A percentile compares a stretch with the other conserved stretches of the same genome.
Conservation (phyloP, 2,797 vertebrate species). For the Pipistrellus pygmaeus region DNA sequence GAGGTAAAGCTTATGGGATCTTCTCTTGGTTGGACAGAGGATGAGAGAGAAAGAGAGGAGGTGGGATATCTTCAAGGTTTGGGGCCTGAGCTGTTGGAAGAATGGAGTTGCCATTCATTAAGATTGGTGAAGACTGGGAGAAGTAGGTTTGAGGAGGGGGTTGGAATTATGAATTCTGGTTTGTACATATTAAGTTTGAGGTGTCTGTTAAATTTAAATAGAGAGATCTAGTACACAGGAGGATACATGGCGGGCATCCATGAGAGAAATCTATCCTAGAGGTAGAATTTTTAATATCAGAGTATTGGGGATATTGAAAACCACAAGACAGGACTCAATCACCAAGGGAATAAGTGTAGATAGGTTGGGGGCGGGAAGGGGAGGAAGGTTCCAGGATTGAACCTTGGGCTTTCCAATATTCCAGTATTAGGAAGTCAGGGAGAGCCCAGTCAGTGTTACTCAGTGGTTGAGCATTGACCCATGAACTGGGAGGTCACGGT, state of each 20-base stretch:
- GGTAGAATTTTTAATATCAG: slow-evolving; percentile 1
- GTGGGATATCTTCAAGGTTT: not conserved
- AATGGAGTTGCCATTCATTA: not conserved
- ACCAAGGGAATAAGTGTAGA: not conserved
- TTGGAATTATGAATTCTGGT: not conserved
- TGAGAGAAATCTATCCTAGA: not conserved
- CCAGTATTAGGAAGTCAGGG: not conserved
- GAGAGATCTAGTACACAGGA: not conserved
- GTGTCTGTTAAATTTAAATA: not conserved
- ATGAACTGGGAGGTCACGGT: not conserved
- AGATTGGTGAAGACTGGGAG: not conserved
- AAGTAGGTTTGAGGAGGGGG: not conserved
- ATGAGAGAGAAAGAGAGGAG: not conserved
- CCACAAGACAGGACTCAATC: not conserved
- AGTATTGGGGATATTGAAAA: not conserved
- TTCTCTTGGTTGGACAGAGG: not conserved
- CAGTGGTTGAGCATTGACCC: not conserved
- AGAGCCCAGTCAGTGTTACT: not conserved
- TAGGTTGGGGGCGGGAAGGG: not conserved
- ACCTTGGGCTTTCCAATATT: not conserved
- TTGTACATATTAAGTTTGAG: not conserved
- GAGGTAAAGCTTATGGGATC: not conserved
- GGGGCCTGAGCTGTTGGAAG: not conserved
- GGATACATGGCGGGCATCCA: not conserved
- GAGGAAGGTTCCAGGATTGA: not conserved